A percentile compares a stretch with the other conserved stretches of the same genome.
Conservation (phyloP, 1,140 invertebrate genomes). For the Microplitis demolitor region DNA sequence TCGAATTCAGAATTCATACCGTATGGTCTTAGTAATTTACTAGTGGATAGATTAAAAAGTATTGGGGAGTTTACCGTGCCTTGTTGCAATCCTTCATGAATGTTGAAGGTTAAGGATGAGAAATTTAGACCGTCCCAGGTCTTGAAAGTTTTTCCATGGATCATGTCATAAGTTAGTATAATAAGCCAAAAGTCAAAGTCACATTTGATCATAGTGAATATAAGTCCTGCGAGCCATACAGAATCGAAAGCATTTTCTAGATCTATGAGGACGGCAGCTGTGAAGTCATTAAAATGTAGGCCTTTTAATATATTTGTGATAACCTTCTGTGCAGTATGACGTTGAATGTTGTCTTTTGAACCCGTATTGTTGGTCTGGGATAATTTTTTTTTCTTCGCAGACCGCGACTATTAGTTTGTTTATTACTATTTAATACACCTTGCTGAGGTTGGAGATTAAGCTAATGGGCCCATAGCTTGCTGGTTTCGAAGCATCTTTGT, state of each 20-base stretch:
- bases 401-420: neutral
- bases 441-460: conserved; percentile 30
- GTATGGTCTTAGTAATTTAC: conserved; percentile 17
- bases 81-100: conserved; percentile 19
- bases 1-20: conserved; percentile 1
- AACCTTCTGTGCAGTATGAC: conserved; percentile 17
- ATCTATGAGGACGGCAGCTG: conserved; percentile 20
- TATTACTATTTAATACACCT: conserved; percentile 37
- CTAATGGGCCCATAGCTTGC: conserved; percentile 35
- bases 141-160: conserved; percentile 1
- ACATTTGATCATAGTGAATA: conserved; percentile 29
- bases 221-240: conserved; percentile 29
- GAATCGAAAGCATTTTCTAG: conserved; percentile 30
- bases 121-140: neutral
- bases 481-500: conserved; percentile 21
- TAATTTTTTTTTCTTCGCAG: neutral
- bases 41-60: conserved; percentile 28
- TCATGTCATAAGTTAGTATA: conserved; percentile 7
- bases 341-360: conserved; percentile 18
- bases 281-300: neutral
- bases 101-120: neutral
- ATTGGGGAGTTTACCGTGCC: conserved; percentile 24
- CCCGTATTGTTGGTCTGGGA: conserved; percentile 19
- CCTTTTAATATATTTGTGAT: conserved; percentile 3
- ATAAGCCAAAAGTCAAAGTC: conserved; percentile 15